Conservation (phyloP, 2,113 vertebrate genomes). For the Oplegnathus fasciatus region DNA sequence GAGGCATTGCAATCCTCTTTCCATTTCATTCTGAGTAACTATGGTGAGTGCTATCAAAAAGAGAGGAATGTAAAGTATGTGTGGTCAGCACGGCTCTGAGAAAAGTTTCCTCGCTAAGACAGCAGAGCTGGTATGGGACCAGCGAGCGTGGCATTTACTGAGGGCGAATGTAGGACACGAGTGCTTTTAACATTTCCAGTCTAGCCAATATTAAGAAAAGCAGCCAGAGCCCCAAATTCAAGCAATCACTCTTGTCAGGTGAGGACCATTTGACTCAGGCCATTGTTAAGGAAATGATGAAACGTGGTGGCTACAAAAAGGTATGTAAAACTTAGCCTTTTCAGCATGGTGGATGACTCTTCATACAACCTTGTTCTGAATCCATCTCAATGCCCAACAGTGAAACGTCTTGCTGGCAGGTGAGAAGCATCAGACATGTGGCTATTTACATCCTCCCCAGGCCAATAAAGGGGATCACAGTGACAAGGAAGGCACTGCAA, state of each 20-base stretch:
- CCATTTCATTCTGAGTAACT: slow-evolving; percentile 63
- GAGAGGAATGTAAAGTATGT: slow-evolving; percentile 76
- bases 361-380: background rate
- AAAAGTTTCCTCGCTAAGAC: slow-evolving; percentile 53
- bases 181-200: background rate
- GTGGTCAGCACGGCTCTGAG: slow-evolving; percentile 65
- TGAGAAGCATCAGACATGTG: slow-evolving; percentile 1
- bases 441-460: background rate
- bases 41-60: slow-evolving; percentile 72
- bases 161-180: slow-evolving; percentile 19
- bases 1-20: slow-evolving; percentile 41
- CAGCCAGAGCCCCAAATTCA: background rate
- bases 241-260: background rate
- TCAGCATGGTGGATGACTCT: background rate
- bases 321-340: background rate
- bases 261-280: background rate
- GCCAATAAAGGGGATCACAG: background rate
- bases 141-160: slow-evolving; percentile 64
- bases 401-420: background rate
- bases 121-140: slow-evolving; percentile 44
- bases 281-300: background rate
- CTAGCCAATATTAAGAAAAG: slow-evolving; percentile 12
- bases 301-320: background rate
- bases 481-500: background rate
- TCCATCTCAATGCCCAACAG: background rate